Percentiles rank a stretch among this genome's conserved stretches.
Conservation (phyloP, 1,140 invertebrate genomes). For the Oncopeltus fasciatus region DNA sequence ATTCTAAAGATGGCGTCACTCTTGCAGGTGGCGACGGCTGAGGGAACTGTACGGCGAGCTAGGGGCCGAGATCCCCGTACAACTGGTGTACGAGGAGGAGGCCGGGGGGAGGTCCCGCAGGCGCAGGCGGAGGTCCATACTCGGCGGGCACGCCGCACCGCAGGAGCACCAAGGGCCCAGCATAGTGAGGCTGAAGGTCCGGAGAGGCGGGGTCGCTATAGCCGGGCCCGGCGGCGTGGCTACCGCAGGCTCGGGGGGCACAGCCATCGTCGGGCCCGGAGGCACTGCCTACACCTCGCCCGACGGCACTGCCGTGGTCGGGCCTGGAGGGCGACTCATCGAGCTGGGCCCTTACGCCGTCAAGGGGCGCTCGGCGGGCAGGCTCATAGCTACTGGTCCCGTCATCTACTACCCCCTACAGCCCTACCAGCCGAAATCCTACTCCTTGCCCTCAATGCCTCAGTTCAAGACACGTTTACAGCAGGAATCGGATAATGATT, state of each 20-base stretch:
- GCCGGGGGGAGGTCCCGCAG: constrained; percentile 37
- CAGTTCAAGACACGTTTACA: too few relatives aligned
- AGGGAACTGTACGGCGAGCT: neutral
- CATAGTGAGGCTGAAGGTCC: constrained; percentile 46
- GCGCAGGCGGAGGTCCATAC: constrained; percentile 33
- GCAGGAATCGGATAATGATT: too few relatives aligned
- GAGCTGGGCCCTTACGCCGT: constrained; percentile 30
- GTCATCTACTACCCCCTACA: constrained; percentile 45
- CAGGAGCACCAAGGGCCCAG: constrained; percentile 39
- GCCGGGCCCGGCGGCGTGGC: constrained; percentile 57
- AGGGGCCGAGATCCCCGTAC: constrained; percentile 8
- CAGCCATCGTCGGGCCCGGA: constrained; percentile 55
- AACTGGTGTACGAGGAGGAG: constrained; percentile 2
- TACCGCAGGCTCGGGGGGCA: constrained; percentile 52
- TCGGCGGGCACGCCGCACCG: neutral
- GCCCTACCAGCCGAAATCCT: neutral
- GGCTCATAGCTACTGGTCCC: constrained; percentile 49
- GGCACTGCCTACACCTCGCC: constrained; percentile 53
- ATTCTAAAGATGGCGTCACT: too few relatives aligned
- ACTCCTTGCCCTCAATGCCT: neutral
- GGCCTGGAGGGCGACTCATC: constrained; percentile 46
- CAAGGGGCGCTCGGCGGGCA: constrained; percentile 35
- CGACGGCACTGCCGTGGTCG: constrained; percentile 49
- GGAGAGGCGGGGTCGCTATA: constrained; percentile 54
- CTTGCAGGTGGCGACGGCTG: too few relatives aligned